phyloP scores from a whole-genome alignment of 2,888 invertebrate genomes.

The Epistrophe grossulariae region DNA sequence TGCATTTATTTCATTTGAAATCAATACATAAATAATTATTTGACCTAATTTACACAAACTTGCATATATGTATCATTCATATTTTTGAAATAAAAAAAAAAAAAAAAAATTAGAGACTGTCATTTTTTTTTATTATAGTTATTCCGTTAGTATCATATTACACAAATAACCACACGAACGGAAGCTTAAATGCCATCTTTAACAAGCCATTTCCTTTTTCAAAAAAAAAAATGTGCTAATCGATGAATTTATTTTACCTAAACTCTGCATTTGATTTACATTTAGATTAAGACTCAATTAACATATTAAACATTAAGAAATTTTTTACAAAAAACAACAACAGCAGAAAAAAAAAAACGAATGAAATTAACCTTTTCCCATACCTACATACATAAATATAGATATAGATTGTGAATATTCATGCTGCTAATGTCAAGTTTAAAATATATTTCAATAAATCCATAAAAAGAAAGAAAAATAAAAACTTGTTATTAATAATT shows the following conservation, averaged over 20 bases:
- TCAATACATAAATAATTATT: too few species aligned
- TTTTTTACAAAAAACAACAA: neutral
- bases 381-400: neutral
- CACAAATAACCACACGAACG: slow-evolving; percentile 5
- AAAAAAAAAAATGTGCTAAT: slow-evolving; percentile 9
- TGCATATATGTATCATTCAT: too few species aligned
- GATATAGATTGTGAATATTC: slow-evolving; percentile 31
- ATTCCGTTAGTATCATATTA: neutral
- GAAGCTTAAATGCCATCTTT: slow-evolving; percentile 30
- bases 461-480: neutral
- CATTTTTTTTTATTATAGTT: neutral
- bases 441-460: slow-evolving; percentile 15
- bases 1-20: too few species aligned
- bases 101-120: neutral
- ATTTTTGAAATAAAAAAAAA: too few species aligned
- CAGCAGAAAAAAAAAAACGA: neutral
- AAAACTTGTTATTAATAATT: slow-evolving; percentile 43
- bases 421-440: slow-evolving; percentile 15
- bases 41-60: too few species aligned
- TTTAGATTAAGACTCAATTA: slow-evolving; percentile 16
- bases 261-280: slow-evolving; percentile 18
- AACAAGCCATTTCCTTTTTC: slow-evolving; percentile 23
- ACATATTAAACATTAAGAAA: slow-evolving; percentile 22
- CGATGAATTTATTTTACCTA: slow-evolving; percentile 20
- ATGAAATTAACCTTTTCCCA: slow-evolving; percentile 15